Conservation (phyloP, 2,888 invertebrate species). For the Andrena trimmerana region DNA sequence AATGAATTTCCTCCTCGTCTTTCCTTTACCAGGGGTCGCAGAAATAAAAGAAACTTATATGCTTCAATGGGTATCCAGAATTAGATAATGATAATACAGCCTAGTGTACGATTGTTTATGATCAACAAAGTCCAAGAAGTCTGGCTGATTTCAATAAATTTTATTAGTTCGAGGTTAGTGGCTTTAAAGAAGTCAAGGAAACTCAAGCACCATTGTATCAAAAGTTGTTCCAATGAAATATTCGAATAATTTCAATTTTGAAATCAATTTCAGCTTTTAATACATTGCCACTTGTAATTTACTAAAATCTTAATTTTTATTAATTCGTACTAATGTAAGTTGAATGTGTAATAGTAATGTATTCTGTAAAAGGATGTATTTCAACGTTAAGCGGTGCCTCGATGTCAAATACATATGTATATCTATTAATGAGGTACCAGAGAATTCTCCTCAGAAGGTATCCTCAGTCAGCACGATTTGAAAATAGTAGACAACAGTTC, state of each 20-base stretch:
- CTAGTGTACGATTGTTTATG: too few species aligned
- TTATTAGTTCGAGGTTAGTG: too few species aligned
- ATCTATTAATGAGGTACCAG: slow-evolving; percentile 9
- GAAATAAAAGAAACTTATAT: not conserved
- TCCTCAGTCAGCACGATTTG: not conserved
- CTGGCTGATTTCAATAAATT: not conserved
- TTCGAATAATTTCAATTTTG: too few species aligned
- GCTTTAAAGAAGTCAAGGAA: too few species aligned
- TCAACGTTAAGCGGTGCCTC: slow-evolving; percentile 3
- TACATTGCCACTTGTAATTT: too few species aligned
- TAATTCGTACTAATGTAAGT: too few species aligned
- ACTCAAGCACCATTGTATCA: too few species aligned
- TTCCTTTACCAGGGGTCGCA: not conserved
- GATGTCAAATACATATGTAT: slow-evolving; percentile 1
- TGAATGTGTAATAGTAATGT: too few species aligned
- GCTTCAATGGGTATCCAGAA: not conserved
- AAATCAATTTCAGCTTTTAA: too few species aligned
- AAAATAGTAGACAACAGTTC: slow-evolving; percentile 17
- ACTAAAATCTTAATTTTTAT: too few species aligned
- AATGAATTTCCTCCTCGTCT: not conserved
- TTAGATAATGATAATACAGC: not conserved
- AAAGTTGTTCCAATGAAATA: too few species aligned
- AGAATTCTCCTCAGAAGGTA: slow-evolving; percentile 6
- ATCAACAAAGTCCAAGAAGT: too few species aligned
- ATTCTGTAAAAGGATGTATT: not conserved